Conservation (phyloP, 92 coral and sea anemone species). For the Porites rus region DNA sequence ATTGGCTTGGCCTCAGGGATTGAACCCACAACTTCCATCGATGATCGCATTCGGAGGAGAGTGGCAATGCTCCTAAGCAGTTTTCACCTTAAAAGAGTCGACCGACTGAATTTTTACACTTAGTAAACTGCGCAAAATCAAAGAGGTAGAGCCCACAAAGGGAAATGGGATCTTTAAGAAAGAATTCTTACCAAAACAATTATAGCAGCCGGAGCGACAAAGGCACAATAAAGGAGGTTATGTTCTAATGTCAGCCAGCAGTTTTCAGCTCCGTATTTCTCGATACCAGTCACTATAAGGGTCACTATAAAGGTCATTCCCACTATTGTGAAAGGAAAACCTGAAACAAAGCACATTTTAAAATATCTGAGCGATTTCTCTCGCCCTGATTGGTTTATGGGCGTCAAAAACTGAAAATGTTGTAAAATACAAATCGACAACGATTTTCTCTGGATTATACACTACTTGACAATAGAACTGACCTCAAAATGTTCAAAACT, state of each 20-base stretch:
- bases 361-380: too few species aligned
- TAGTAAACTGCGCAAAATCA: too few species aligned
- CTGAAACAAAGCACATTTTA: conserved; percentile 35
- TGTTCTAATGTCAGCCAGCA: conserved; percentile 88
- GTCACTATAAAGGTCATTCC: conserved; percentile 46
- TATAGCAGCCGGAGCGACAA: conserved; percentile 80
- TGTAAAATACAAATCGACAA: too few species aligned
- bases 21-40: too few species aligned
- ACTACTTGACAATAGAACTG: too few species aligned
- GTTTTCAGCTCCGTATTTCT: conserved; percentile 59
- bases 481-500: too few species aligned
- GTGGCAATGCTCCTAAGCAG: not conserved
- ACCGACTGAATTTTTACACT: not conserved
- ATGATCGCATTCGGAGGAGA: not conserved
- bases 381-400: too few species aligned
- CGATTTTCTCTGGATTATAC: too few species aligned
- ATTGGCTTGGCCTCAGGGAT: too few species aligned
- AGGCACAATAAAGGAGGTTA: conserved; percentile 87
- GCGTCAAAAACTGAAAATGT: too few species aligned
- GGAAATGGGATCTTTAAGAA: too few species aligned
- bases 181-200: conserved; percentile 73
- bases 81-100: not conserved
- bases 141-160: too few species aligned
- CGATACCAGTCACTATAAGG: conserved; percentile 72
- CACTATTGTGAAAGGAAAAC: conserved; percentile 80